Conservation (phyloP, 1,140 invertebrate genomes). For the Drosophila repleta region DNA sequence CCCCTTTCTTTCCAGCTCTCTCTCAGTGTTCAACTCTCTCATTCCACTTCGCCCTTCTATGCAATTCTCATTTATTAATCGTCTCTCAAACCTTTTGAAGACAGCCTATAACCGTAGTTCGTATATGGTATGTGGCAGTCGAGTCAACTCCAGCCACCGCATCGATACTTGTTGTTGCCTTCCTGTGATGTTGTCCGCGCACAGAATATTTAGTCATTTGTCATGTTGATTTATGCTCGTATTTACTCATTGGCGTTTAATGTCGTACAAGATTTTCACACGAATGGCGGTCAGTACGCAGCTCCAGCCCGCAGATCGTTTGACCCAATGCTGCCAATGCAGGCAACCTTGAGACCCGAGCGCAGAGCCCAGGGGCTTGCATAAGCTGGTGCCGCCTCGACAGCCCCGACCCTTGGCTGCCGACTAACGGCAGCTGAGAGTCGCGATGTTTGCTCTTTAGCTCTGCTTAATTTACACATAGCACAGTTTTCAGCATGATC, state of each 20-base stretch:
- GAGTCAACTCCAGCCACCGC: neutral
- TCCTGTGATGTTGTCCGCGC: slow-evolving; percentile 44
- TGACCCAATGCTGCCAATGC: slow-evolving; percentile 65
- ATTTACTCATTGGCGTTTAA: slow-evolving; percentile 78
- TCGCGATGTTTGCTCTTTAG: slow-evolving; percentile 22
- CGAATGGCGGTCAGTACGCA: slow-evolving; percentile 29
- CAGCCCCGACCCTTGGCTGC: neutral
- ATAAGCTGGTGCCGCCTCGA: slow-evolving; percentile 4
- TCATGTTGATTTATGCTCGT: slow-evolving; percentile 75
- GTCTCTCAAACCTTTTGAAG: no score
- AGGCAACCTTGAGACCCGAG: slow-evolving; percentile 57
- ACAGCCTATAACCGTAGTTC: neutral
- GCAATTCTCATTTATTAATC: no score
- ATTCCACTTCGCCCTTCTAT: no score
- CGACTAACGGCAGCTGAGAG: slow-evolving; percentile 35
- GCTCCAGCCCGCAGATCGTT: neutral
- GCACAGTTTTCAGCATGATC: slow-evolving; percentile 36
- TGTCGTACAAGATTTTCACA: slow-evolving; percentile 75
- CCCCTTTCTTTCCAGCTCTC: no score
- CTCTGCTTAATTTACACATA: slow-evolving; percentile 25
- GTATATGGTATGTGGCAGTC: slow-evolving; percentile 13
- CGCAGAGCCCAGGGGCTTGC: slow-evolving; percentile 7
- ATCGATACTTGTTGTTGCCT: slow-evolving; percentile 13
- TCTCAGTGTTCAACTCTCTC: no score
- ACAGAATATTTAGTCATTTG: slow-evolving; percentile 73